Conservation (phyloP, 2,797 vertebrate genomes). For the Babyrousa celebensis region DNA sequence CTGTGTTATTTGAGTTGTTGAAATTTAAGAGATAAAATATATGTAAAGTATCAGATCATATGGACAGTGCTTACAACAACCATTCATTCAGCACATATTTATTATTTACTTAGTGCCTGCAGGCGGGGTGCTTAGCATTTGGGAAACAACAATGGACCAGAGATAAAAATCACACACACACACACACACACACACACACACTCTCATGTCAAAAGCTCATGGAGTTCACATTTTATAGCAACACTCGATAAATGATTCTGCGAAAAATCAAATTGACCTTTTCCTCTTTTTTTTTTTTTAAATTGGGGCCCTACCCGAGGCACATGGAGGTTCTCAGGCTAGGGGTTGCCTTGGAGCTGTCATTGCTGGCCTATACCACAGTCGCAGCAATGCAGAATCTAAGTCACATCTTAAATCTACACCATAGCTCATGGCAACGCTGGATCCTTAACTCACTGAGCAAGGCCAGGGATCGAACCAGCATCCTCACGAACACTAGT, state of each 20-base stretch:
- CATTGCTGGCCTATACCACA: too few species aligned
- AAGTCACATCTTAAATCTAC: too few species aligned
- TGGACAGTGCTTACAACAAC: not conserved
- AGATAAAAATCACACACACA: not conserved
- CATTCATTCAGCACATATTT: not conserved
- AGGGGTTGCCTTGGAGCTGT: too few species aligned
- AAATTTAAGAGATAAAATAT: conserved; percentile 1
- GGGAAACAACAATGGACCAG: not conserved
- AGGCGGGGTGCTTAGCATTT: not conserved
- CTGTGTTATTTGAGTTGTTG: not conserved
- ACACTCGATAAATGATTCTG: not conserved
- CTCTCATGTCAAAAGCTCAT: not conserved
- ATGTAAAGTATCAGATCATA: not conserved
- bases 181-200: not conserved
- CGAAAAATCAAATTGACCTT: not conserved
- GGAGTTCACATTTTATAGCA: not conserved
- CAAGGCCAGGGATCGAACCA: too few species aligned
- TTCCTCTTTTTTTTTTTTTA: not conserved
- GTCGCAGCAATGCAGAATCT: too few species aligned
- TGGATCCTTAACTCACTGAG: too few species aligned
- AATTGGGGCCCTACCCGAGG: too few species aligned
- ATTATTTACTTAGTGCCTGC: not conserved
- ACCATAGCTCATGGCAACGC: too few species aligned
- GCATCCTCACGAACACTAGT: too few species aligned
- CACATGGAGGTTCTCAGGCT: too few species aligned